Conservation (phyloP, 1,140 invertebrate genomes). For the Diachasma alloeum region DNA sequence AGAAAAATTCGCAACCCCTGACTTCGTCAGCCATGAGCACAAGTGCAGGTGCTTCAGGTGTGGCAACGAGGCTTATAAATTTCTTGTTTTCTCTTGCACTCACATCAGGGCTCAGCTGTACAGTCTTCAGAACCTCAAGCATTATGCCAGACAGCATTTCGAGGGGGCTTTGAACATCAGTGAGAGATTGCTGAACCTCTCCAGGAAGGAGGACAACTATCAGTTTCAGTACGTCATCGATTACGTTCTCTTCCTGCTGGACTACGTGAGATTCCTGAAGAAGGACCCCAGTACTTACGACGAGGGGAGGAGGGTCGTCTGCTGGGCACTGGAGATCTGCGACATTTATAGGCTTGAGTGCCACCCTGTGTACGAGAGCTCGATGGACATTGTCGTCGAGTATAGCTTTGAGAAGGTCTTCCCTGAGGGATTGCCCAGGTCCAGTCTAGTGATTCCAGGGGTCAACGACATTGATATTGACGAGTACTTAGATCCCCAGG, state of each 20-base stretch:
- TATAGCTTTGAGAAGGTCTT: conserved; percentile 12
- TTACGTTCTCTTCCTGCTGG: conserved; percentile 43
- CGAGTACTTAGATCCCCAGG: background rate
- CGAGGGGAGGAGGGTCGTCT: conserved; percentile 23
- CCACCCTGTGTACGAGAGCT: conserved; percentile 44
- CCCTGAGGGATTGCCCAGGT: background rate
- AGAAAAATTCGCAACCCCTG: conserved; percentile 43
- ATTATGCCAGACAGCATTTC: conserved; percentile 48
- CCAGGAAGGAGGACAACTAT: conserved; percentile 31
- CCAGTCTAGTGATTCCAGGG: background rate
- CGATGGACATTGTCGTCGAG: conserved; percentile 27
- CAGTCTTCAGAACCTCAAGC: conserved; percentile 38
- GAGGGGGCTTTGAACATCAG: conserved; percentile 50
- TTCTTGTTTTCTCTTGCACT: conserved; percentile 46
- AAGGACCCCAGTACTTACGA: conserved; percentile 9
- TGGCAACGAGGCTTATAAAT: conserved; percentile 47
- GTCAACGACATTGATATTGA: background rate
- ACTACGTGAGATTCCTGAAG: conserved; percentile 45
- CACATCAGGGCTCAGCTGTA: conserved; percentile 54
- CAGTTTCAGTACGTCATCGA: conserved; percentile 40
- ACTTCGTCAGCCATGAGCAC: conserved; percentile 43
- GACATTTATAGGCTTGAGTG: conserved; percentile 38
- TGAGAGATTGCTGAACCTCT: conserved; percentile 23
- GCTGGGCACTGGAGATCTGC: conserved; percentile 38
- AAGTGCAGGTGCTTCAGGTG: conserved; percentile 54